phyloP scores from a whole-genome alignment of 1,140 invertebrate genomes.

The Andricus grossulariae region DNA sequence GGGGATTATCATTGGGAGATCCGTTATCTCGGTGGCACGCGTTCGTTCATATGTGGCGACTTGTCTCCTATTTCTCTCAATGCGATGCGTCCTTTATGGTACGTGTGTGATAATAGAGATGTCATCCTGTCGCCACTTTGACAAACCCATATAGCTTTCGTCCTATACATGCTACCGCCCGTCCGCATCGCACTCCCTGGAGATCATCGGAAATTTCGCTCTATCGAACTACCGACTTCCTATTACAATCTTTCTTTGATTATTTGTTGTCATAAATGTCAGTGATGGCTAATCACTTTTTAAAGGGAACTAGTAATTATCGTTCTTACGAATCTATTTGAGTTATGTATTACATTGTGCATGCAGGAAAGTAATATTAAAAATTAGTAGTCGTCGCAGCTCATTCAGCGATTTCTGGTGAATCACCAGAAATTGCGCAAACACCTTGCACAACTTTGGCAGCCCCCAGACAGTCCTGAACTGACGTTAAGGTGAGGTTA shows the following conservation, averaged over 20 bases:
- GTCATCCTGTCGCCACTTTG: slow-evolving; percentile 68
- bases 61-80: slow-evolving; percentile 25
- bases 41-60: slow-evolving; percentile 50
- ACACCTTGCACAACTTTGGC: too few species aligned
- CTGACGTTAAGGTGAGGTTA: too few species aligned
- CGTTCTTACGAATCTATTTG: too few species aligned
- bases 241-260: not conserved
- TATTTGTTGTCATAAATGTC: not conserved
- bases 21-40: slow-evolving; percentile 67
- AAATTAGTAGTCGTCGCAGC: too few species aligned
- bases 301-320: too few species aligned
- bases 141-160: slow-evolving; percentile 60
- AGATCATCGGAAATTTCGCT: slow-evolving; percentile 45
- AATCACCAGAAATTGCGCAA: too few species aligned
- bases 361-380: too few species aligned
- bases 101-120: slow-evolving; percentile 67
- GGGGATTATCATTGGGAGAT: slow-evolving; percentile 67
- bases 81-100: slow-evolving; percentile 30
- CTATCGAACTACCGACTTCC: slow-evolving; percentile 16
- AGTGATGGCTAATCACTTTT: too few species aligned
- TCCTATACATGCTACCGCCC: slow-evolving; percentile 42
- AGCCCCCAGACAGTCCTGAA: too few species aligned
- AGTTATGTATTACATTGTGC: too few species aligned
- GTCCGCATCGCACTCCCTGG: slow-evolving; percentile 46
- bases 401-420: too few species aligned